These are phyloP conservation scores for Eumeta japonica DNA, from an alignment of 1,140 invertebrate genomes.

Conservation along the genomic window DNA sequence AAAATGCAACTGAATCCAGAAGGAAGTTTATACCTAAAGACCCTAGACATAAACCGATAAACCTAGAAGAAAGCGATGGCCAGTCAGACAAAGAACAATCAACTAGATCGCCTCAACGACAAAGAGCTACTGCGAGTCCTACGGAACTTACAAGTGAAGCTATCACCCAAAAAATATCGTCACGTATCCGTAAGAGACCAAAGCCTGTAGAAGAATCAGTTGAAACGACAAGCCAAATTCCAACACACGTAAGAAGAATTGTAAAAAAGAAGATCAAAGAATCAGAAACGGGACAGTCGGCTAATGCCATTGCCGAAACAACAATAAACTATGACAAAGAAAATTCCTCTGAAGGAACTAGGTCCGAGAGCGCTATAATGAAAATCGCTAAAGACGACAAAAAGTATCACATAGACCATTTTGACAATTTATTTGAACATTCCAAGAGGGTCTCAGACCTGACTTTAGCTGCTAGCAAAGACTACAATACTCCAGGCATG, in stretches of 20 bases:
- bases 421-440: conserved; percentile 46
- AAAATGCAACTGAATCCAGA: conserved; percentile 41
- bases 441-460: conserved; percentile 62
- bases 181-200: conserved; percentile 36
- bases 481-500: conserved; percentile 59
- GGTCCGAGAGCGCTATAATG: conserved; percentile 58
- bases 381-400: conserved; percentile 52
- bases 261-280: conserved; percentile 42
- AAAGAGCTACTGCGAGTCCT: conserved; percentile 23
- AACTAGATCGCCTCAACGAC: conserved; percentile 19
- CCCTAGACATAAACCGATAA: conserved; percentile 35
- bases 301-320: conserved; percentile 38
- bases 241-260: conserved; percentile 28
- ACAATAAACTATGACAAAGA: conserved; percentile 24
- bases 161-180: conserved; percentile 36
- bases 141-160: conserved; percentile 21
- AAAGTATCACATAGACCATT: conserved; percentile 32
- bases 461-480: conserved; percentile 59
- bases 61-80: conserved; percentile 30
- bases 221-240: conserved; percentile 26
- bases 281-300: conserved; percentile 38
- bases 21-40: conserved; percentile 54
- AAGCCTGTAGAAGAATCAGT: conserved; percentile 35
- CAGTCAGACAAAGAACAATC: conserved; percentile 29
- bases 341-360: conserved; percentile 45